Conservation (phyloP, 2,888 invertebrate genomes). For the Ptilodon capucinus region DNA sequence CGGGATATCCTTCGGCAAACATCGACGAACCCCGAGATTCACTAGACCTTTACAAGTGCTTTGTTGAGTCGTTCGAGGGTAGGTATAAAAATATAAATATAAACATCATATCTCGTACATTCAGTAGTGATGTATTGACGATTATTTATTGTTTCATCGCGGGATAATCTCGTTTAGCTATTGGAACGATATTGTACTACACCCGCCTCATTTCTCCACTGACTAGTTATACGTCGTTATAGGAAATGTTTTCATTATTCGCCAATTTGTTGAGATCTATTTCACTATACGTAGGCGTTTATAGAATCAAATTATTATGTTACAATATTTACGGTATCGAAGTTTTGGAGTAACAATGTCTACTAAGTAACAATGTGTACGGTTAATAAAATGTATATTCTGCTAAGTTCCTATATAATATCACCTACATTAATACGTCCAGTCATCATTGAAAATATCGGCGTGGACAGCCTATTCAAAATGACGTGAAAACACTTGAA, state of each 20-base stretch:
- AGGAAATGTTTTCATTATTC: constrained; percentile 8
- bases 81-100: constrained; percentile 67
- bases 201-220: constrained; percentile 21
- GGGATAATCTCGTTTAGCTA: constrained; percentile 33
- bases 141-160: constrained; percentile 52
- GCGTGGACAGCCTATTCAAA: too few species aligned
- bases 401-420: neutral
- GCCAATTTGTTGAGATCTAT: neutral
- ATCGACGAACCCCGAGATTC: constrained; percentile 75
- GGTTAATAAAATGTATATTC: neutral
- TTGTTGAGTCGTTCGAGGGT: constrained; percentile 60
- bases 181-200: constrained; percentile 25
- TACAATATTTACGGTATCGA: neutral
- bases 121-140: constrained; percentile 32
- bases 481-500: too few species aligned
- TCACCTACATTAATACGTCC: too few species aligned
- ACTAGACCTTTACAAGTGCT: constrained; percentile 76
- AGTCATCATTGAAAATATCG: too few species aligned
- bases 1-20: constrained; percentile 78
- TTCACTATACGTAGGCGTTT: neutral
- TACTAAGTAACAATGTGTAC: neutral
- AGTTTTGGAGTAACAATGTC: neutral
- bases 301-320: neutral
- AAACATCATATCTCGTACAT: constrained; percentile 46
- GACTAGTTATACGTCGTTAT: constrained; percentile 23